phyloP scores from a whole-genome alignment of 2,797 vertebrate genomes.

The Fringilla coelebs region DNA sequence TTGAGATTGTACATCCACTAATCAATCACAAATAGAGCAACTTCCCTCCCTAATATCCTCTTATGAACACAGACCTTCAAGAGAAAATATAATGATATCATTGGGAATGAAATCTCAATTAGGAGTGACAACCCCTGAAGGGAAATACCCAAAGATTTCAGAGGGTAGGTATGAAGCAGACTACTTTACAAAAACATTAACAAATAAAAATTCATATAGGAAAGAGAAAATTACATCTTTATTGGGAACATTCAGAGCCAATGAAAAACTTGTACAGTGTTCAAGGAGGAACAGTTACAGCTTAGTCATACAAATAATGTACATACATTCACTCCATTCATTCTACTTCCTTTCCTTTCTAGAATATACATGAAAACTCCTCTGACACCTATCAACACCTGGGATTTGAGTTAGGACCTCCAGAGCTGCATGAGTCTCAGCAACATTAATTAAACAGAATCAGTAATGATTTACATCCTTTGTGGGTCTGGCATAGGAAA shows the following conservation, averaged over 20 bases:
- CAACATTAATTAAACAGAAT: not conserved
- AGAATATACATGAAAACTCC: not conserved
- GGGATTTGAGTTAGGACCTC: not conserved
- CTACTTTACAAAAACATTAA: not conserved
- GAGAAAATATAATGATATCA: constrained; percentile 11
- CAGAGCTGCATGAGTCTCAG: not conserved
- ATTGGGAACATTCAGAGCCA: constrained; percentile 8
- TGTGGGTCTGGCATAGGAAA: not conserved
- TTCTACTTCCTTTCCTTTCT: not conserved
- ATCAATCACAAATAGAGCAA: constrained; percentile 41
- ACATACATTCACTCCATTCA: not conserved
- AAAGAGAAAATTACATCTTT: not conserved
- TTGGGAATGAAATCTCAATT: not conserved
- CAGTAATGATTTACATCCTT: not conserved
- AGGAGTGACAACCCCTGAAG: constrained; percentile 9
- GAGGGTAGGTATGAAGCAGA: not conserved
- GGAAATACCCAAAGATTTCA: not conserved
- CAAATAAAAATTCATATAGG: not conserved
- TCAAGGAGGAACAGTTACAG: not conserved
- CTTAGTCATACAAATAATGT: not conserved
- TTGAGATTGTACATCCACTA: constrained; percentile 46
- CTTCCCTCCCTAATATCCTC: not conserved
- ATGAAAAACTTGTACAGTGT: not conserved
- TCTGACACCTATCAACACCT: not conserved
- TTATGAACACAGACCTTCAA: not conserved